Evolutionary conservation across 2,797 vertebrate species (phyloP).

Genomic region (Atherinosoma microstoma): DNA sequence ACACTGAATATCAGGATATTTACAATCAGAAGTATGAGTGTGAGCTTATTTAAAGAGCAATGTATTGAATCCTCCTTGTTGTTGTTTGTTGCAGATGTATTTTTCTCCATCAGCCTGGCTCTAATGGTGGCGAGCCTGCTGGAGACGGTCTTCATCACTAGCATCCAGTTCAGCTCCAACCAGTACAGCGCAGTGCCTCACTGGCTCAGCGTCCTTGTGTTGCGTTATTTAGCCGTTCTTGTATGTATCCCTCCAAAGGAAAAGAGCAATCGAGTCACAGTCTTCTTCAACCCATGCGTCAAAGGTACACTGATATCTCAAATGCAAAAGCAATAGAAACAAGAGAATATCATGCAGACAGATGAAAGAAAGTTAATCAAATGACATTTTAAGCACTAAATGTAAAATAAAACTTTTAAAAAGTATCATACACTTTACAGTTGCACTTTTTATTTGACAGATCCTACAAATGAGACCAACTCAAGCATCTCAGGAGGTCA

Average conservation of each 20-base stretch:
- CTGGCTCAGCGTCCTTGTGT: constrained; percentile 72
- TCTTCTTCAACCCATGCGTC: constrained; percentile 44
- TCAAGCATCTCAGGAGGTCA: neutral
- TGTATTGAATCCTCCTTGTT: neutral
- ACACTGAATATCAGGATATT: neutral
- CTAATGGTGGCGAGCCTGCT: constrained; percentile 82
- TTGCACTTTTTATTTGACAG: neutral
- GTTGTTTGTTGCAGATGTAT: constrained; percentile 58
- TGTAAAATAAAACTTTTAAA: neutral
- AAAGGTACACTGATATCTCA: constrained; percentile 18
- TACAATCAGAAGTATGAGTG: no score
- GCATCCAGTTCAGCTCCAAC: constrained; percentile 68
- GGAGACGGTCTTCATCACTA: constrained; percentile 79
- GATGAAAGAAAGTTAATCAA: neutral
- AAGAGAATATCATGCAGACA: neutral
- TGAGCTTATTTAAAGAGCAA: neutral
- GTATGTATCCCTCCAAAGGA: constrained; percentile 52
- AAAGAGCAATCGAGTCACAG: constrained; percentile 49
- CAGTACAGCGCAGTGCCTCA: constrained; percentile 51
- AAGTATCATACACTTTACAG: neutral
- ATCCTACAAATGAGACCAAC: neutral
- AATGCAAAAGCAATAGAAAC: no score
- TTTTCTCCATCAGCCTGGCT: constrained; percentile 78
- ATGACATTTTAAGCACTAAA: neutral
- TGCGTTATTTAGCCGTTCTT: constrained; percentile 55